Evolutionary conservation across 2,888 invertebrate species (phyloP), one percentile per base, ranked within the genome.

Genomic region (Gnatocerus cornutus): DNA sequence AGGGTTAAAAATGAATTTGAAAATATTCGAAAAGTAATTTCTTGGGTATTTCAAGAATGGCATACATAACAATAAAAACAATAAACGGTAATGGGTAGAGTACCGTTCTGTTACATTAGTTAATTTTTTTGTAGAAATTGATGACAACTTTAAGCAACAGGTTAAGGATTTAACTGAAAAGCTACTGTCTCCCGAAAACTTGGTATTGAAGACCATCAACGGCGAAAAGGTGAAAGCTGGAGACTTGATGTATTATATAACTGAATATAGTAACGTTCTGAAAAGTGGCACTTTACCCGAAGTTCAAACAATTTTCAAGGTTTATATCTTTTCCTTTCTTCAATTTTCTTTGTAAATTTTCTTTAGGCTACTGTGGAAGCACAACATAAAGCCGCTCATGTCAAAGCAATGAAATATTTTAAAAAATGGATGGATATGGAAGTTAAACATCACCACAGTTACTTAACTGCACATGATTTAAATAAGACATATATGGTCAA

Each of bases 361-460:
- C 29, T 41, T 14, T 45, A 59, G 59, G 59, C 59, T 2, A 46
- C 59, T 33, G 14, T 45, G 13, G 59, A 45, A 29, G 59, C 46
- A 1, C 45, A 59, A 3, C 16, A 46, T 21, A 30, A 46, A 14
- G 29, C 14, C 0, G 45, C 59, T 4, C 3, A 8, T 0, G 5
- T 10, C 10, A n/a, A 58, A 27, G 58, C 59, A 8, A n/a, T 59
- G 1, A 33, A 45, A 30, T 3, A 14, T 1, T 59, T 45, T 29
- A 59, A 59, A 14, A 59, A 46, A 14, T 13, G 8, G 4, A 59
- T 59, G 59, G 33, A 59, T 13, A 1, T 10, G 7, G 45, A 45
- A 1, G 21, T 16, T 8, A 46, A 13, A 10, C 27, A 13, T n/a
- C 27, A 9, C 10, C 9, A 13, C 3, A 30, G 12, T 6, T 43